These are phyloP conservation scores for Salpingus planirostris DNA, from an alignment of 2,888 invertebrate species.

Conservation along the genomic window DNA sequence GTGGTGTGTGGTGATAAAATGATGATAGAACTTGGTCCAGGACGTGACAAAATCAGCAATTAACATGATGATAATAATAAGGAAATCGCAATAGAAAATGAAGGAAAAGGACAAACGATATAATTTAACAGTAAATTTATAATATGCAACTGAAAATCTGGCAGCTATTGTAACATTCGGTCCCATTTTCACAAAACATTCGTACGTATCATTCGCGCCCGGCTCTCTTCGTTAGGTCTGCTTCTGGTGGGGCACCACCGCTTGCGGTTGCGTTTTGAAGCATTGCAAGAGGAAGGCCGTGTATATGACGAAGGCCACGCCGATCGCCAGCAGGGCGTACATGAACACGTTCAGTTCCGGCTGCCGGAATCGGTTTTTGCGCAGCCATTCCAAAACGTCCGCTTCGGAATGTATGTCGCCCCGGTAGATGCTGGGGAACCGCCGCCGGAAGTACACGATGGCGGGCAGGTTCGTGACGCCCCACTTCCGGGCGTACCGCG, in stretches of 20 bases:
- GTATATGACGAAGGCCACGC: slow-evolving; percentile 78
- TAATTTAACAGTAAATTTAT: no score
- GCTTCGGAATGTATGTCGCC: slow-evolving; percentile 77
- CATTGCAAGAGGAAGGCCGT: slow-evolving; percentile 86
- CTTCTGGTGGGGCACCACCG: slow-evolving; percentile 55
- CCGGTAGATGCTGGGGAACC: slow-evolving; percentile 89
- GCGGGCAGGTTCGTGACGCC: slow-evolving; percentile 86
- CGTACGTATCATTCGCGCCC: no score
- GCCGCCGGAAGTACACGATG: slow-evolving; percentile 81
- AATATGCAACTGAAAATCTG: no score
- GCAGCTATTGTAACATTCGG: no score
- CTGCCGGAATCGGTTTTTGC: slow-evolving; percentile 86
- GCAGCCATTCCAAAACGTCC: slow-evolving; percentile 85
- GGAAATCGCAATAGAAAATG: slow-evolving; percentile 1
- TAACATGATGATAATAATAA: not conserved
- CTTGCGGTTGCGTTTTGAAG: slow-evolving; percentile 64
- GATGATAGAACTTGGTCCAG: slow-evolving; percentile 16
- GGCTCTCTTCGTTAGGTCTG: slow-evolving; percentile 43
- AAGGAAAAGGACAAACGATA: slow-evolving; percentile 5
- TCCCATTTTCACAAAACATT: no score
- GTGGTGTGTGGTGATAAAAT: no score
- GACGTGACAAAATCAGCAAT: slow-evolving; percentile 6
- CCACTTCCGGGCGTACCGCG: slow-evolving; percentile 87
- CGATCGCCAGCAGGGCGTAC: slow-evolving; percentile 83
- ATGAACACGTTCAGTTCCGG: slow-evolving; percentile 90